These are phyloP conservation scores for Euwallacea fornicatus DNA, from an alignment of 1,140 invertebrate species.

Conservation along the genomic window DNA sequence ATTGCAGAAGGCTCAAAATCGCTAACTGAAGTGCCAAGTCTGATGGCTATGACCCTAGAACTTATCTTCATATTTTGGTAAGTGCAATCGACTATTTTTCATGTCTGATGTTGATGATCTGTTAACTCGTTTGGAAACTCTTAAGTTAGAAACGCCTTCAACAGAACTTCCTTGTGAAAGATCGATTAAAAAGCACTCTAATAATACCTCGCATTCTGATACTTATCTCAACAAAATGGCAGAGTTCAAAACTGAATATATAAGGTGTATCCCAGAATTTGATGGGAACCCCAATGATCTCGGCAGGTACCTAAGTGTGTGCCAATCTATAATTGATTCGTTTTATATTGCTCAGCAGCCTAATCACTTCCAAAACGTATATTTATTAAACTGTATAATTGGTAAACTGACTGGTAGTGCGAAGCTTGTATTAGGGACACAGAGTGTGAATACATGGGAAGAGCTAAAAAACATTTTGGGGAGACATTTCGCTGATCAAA, in stretches of 20 bases:
- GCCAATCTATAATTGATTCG: conserved; percentile 8
- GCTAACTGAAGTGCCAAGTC: not conserved
- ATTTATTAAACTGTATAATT: conserved; percentile 6
- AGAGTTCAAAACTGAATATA: conserved; percentile 15
- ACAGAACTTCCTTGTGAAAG: not conserved
- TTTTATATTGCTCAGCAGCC: conserved; percentile 7
- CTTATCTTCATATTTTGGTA: not conserved
- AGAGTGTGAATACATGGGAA: too few relatives aligned
- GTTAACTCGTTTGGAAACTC: not conserved
- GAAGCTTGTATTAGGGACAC: too few relatives aligned
- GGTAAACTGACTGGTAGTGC: too few relatives aligned
- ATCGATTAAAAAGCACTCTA: not conserved
- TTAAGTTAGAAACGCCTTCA: not conserved
- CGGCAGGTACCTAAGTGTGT: not conserved
- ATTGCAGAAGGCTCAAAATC: not conserved
- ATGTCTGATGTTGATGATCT: not conserved
- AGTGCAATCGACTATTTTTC: not conserved
- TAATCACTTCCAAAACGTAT: conserved; percentile 14
- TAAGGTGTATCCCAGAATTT: conserved; percentile 13
- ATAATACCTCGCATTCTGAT: not conserved
- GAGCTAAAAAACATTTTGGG: too few relatives aligned
- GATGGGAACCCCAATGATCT: conserved; percentile 17
- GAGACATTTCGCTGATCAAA: too few relatives aligned
- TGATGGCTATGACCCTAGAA: not conserved
- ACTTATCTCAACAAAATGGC: not conserved